A percentile compares a stretch with the other conserved stretches of the same genome.
phyloP scores from a whole-genome alignment of 2,888 invertebrate genomes.

The Pecten maximus region DNA sequence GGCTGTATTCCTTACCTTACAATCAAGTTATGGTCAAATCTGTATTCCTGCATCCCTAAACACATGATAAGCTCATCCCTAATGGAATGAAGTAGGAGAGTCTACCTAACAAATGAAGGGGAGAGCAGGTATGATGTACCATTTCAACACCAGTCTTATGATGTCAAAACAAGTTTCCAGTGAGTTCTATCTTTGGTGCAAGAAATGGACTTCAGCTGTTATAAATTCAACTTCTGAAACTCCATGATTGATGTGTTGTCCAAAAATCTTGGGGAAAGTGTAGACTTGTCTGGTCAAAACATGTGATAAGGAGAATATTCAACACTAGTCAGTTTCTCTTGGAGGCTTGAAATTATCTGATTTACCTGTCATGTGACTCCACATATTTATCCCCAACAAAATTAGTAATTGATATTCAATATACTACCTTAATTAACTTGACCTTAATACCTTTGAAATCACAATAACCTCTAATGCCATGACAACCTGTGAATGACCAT shows the following conservation, averaged over 20 bases:
- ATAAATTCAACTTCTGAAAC: neutral
- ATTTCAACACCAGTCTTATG: neutral
- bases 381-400: too few relatives aligned
- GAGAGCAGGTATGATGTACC: neutral
- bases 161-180: conserved; percentile 2
- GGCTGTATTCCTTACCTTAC: neutral
- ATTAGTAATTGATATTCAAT: too few relatives aligned
- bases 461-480: neutral
- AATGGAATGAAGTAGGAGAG: neutral
- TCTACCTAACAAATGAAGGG: neutral
- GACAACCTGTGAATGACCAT: neutral
- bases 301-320: neutral
- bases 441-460: neutral
- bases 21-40: neutral
- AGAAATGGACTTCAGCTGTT: conserved; percentile 20
- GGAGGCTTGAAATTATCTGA: too few relatives aligned
- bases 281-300: neutral
- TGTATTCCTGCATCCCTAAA: neutral
- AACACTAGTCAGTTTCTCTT: neutral
- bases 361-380: neutral
- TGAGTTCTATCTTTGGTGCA: neutral
- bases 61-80: neutral
- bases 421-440: neutral
- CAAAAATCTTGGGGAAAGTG: neutral
- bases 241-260: conserved; percentile 2